Evolutionary conservation across 2,113 vertebrate genomes (phyloP), one percentile per base, ranked within the genome.

Genomic region (Albula goreensis): DNA sequence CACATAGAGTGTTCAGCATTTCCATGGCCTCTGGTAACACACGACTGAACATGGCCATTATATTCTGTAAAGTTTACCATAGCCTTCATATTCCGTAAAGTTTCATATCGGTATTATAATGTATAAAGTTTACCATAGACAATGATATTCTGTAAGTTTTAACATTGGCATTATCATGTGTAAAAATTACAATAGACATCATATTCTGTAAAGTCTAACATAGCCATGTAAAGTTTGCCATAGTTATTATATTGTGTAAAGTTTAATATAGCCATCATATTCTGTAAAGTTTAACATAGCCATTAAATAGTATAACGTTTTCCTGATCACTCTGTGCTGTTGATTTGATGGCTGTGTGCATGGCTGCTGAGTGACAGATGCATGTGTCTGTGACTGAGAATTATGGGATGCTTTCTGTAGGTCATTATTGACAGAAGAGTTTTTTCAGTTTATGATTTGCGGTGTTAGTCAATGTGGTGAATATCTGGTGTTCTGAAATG

Each of bases 1-100:
- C 57, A 50, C 79, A 9, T 4, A 91, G 90, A 93, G 96, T 96
- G 96, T 97, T 96, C 96, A 96, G 96, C 96, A 96, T 96, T 97
- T 97, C 96, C 91, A 95, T 93, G 92, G 91, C 86, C 87, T 93
- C 92, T 88, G 92, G 85, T 92, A 92, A 94, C 93, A 92, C 92
- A 94, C 88, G 95, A 91, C 89, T 89, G 85, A 90, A 85, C 50
- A 19, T 77, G 31, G 31, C 31, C 87, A 80, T 90, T 85, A 87
- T 25, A 60, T 41, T 57, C 85, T 78, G 31, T 41, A 41, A 41
- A 41, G 31, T 41, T 41, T 41, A 41, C 31, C 31, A 41, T 41
- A 41, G 31, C 31, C 31, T 41, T 41, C 31, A 41, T 41, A 41
- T 41, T 41, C 31, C 31, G 31, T 41, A 41, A 41, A 41, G 31